Conservation (phyloP, 2,797 vertebrate genomes). For the Cheirogaleus major region DNA sequence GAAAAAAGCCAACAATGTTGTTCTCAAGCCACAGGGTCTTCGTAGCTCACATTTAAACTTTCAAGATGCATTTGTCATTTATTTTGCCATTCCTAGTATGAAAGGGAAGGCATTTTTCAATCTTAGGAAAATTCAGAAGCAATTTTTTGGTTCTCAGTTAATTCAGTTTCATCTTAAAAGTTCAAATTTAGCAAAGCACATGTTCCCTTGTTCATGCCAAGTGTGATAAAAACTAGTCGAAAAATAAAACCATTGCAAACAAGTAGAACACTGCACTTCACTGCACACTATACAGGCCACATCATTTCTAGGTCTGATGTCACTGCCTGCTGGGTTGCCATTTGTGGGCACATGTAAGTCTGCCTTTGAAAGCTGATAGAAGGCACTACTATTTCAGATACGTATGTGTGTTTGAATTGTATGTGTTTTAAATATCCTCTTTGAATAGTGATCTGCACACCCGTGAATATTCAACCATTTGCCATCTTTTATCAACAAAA, state of each 20-base stretch:
- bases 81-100: conserved; percentile 73
- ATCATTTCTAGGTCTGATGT: conserved; percentile 66
- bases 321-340: conserved; percentile 55
- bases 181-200: conserved; percentile 84
- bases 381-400: conserved; percentile 33
- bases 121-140: conserved; percentile 78
- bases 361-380: conserved; percentile 45
- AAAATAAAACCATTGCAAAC: conserved; percentile 81
- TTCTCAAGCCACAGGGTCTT: conserved; percentile 60
- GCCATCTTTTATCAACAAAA: conserved; percentile 58
- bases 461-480: conserved; percentile 38
- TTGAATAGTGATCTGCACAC: not conserved
- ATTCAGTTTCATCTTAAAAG: conserved; percentile 81
- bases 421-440: conserved; percentile 10
- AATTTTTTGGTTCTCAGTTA: conserved; percentile 79
- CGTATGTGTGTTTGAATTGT: not conserved
- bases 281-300: conserved; percentile 72
- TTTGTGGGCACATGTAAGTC: conserved; percentile 54
- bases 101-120: conserved; percentile 78
- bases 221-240: conserved; percentile 81
- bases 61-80: conserved; percentile 67
- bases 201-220: conserved; percentile 82
- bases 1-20: conserved; percentile 39
- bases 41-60: conserved; percentile 66
- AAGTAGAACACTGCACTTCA: conserved; percentile 80